A percentile compares a stretch with the other conserved stretches of the same genome.
These are phyloP conservation scores for Oryzias javanicus DNA, from an alignment of 2,113 vertebrate genomes.

Conservation along the genomic window DNA sequence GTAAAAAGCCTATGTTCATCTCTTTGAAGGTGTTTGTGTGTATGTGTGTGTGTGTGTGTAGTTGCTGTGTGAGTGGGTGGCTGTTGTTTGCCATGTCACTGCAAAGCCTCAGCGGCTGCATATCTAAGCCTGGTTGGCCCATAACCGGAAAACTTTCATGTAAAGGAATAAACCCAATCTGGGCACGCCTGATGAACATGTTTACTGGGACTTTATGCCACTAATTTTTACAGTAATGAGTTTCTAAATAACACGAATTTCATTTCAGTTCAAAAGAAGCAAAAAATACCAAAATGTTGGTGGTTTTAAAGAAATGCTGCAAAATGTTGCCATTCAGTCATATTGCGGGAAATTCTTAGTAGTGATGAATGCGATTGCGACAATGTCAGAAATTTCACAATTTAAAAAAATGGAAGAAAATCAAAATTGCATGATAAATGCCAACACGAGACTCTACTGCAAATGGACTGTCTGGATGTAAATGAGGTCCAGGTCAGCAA, in stretches of 20 bases:
- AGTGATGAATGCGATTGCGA: slow-evolving; percentile 64
- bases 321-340: slow-evolving; percentile 54
- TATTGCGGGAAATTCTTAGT: slow-evolving; percentile 46
- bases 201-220: slow-evolving; percentile 45
- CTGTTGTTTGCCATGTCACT: slow-evolving; percentile 29
- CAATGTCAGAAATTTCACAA: slow-evolving; percentile 65
- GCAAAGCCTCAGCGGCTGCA: slow-evolving; percentile 36
- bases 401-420: slow-evolving; percentile 34
- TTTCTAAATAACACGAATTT: slow-evolving; percentile 65
- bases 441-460: slow-evolving; percentile 18
- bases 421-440: slow-evolving; percentile 40
- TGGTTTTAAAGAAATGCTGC: slow-evolving; percentile 49
- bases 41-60: not conserved
- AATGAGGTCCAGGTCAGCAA: no score
- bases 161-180: slow-evolving; percentile 20
- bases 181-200: slow-evolving; percentile 47
- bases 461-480: not conserved
- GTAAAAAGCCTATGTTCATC: slow-evolving; percentile 29
- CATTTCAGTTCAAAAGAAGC: slow-evolving; percentile 55
- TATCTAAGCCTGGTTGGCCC: slow-evolving; percentile 21
- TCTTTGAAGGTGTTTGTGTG: slow-evolving; percentile 20
- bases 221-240: slow-evolving; percentile 68
- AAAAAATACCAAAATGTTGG: slow-evolving; percentile 46
- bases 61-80: slow-evolving; percentile 44
- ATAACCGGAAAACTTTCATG: slow-evolving; percentile 17